A percentile compares a stretch with the other conserved stretches of the same genome.
phyloP scores from a whole-genome alignment of 1,140 invertebrate genomes.

The Sycophila sp. region DNA sequence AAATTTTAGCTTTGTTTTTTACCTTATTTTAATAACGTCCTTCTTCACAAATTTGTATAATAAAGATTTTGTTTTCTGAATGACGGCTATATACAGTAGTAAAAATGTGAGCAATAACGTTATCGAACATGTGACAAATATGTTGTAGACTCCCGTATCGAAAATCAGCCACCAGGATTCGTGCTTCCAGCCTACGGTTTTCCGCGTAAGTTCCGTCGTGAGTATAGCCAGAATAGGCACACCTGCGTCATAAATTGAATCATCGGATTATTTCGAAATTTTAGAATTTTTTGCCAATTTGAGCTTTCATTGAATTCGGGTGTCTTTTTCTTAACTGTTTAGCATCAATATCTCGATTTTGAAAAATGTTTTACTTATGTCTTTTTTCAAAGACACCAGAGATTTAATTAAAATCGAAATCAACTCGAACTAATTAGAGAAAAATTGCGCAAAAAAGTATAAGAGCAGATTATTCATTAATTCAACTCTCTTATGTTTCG shows the following conservation, averaged over 20 bases:
- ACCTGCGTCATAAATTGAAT: constrained; percentile 51
- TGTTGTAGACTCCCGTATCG: constrained; percentile 68
- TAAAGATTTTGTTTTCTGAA: constrained; percentile 65
- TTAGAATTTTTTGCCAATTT: too few relatives aligned
- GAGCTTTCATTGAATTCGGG: too few relatives aligned
- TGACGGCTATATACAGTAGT: constrained; percentile 66
- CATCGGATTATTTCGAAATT: too few relatives aligned
- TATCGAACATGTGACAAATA: constrained; percentile 67
- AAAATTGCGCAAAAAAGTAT: too few relatives aligned
- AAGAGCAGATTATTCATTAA: too few relatives aligned
- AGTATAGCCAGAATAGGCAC: constrained; percentile 69
- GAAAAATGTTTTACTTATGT: too few relatives aligned
- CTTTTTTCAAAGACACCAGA: neutral
- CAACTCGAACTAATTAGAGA: neutral
- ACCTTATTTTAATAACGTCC: constrained; percentile 60
- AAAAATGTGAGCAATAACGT: constrained; percentile 68
- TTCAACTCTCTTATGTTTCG: too few relatives aligned
- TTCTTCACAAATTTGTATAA: constrained; percentile 61
- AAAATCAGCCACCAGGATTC: constrained; percentile 71
- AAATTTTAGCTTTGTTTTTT: constrained; percentile 12
- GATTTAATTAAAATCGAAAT: neutral
- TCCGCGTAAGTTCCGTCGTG: constrained; percentile 68
- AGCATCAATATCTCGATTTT: too few relatives aligned
- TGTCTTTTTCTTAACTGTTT: too few relatives aligned
- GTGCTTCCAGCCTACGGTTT: constrained; percentile 65